A percentile compares a stretch with the other conserved stretches of the same genome.
phyloP scores from a whole-genome alignment of 2,797 vertebrate species.

The Pogonophryne albipinna region DNA sequence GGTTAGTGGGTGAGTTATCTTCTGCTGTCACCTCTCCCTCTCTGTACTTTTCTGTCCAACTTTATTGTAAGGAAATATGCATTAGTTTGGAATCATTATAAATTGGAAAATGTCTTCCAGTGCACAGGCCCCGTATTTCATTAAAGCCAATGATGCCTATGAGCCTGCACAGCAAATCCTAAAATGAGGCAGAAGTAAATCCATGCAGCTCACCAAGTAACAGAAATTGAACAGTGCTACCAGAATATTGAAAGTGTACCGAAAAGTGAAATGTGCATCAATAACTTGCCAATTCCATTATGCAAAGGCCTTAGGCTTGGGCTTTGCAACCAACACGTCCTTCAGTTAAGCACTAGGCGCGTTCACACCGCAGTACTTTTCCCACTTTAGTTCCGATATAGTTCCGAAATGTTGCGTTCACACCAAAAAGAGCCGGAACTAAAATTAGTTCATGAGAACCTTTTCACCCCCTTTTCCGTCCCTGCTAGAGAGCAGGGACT shows the following conservation, averaged over 20 bases:
- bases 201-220: slow-evolving; percentile 41
- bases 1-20: slow-evolving; percentile 17
- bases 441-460: too few relatives aligned
- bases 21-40: slow-evolving; percentile 12
- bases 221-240: slow-evolving; percentile 31
- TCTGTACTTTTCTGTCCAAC: slow-evolving; percentile 13
- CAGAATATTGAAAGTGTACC: slow-evolving; percentile 52
- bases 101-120: slow-evolving; percentile 40
- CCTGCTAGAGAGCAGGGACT: too few relatives aligned
- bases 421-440: too few relatives aligned
- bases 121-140: slow-evolving; percentile 47
- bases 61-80: slow-evolving; percentile 41
- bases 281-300: slow-evolving; percentile 43
- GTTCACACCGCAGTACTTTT: too few relatives aligned
- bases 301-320: slow-evolving; percentile 4
- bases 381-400: too few relatives aligned
- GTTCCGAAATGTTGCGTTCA: too few relatives aligned
- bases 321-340: slow-evolving; percentile 11
- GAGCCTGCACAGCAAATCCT: slow-evolving; percentile 52
- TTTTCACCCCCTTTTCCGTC: too few relatives aligned
- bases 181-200: slow-evolving; percentile 55
- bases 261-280: slow-evolving; percentile 50
- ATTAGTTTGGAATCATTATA: slow-evolving; percentile 48
- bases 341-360: slow-evolving; percentile 7
- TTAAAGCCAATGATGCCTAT: slow-evolving; percentile 56